phyloP scores from a whole-genome alignment of 2,888 invertebrate genomes.

The Parochlus steinenii region DNA sequence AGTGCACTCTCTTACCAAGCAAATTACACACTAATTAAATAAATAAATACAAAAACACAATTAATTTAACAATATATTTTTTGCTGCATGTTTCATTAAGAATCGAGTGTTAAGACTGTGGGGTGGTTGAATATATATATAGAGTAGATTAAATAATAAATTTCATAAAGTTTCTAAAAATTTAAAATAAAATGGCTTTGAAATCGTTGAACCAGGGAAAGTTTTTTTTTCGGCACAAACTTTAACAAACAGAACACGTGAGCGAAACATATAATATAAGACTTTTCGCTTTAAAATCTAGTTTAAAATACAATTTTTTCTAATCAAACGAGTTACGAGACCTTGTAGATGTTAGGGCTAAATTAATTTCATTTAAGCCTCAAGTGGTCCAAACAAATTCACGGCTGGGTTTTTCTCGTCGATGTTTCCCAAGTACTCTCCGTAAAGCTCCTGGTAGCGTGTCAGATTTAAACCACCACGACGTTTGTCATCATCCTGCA shows the following conservation, averaged over 20 bases:
- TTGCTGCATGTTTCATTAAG: too few species aligned
- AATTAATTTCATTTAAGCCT: constrained; percentile 18
- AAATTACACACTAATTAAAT: too few species aligned
- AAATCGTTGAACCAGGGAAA: constrained; percentile 4
- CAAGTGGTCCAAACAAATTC: constrained; percentile 63
- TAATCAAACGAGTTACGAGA: not conserved
- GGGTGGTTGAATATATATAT: too few species aligned
- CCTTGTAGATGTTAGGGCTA: constrained; percentile 25
- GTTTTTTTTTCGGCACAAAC: constrained; percentile 1
- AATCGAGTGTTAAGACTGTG: too few species aligned
- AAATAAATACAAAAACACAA: too few species aligned
- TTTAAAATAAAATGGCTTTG: constrained; percentile 1
- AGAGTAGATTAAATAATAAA: too few species aligned
- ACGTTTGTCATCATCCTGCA: constrained; percentile 67
- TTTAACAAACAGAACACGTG: not conserved
- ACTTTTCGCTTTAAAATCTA: not conserved
- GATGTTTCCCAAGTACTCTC: constrained; percentile 62
- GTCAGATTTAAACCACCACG: constrained; percentile 60
- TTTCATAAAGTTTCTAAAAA: too few species aligned
- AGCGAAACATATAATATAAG: not conserved
- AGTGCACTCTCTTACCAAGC: too few species aligned
- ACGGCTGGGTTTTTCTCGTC: constrained; percentile 55
- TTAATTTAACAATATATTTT: too few species aligned
- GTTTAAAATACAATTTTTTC: too few species aligned
- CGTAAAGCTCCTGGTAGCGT: constrained; percentile 69